Percentiles rank a stretch among this genome's conserved stretches.
Conservation (phyloP, 1,140 invertebrate genomes). For the Drosophila nigromelanica region DNA sequence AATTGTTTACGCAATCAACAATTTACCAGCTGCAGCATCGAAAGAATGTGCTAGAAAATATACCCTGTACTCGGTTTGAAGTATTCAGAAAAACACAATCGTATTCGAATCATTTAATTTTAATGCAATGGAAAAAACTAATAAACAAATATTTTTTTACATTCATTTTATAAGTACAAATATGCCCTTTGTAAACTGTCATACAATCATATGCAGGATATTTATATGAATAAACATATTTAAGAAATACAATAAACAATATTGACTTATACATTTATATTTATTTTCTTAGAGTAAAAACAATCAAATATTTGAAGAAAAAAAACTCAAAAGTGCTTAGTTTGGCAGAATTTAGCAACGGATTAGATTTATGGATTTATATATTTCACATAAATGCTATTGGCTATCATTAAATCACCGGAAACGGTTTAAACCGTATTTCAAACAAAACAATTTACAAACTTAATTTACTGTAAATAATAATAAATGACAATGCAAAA, state of each 20-base stretch:
- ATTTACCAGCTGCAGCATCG: slow-evolving; percentile 26
- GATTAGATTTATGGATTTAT: slow-evolving; percentile 1
- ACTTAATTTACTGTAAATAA: slow-evolving; percentile 10
- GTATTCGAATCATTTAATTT: too few relatives aligned
- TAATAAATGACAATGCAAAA: slow-evolving; percentile 8
- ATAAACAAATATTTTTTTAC: too few relatives aligned
- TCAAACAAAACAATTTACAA: slow-evolving; percentile 5
- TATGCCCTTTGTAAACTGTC: too few relatives aligned
- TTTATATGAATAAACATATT: too few relatives aligned
- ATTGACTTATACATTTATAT: not conserved
- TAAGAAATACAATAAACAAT: too few relatives aligned
- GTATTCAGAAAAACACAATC: not conserved
- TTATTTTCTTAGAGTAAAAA: not conserved
- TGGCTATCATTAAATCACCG: not conserved
- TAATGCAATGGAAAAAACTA: too few relatives aligned
- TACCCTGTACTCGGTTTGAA: not conserved
- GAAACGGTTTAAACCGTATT: not conserved
- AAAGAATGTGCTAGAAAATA: not conserved
- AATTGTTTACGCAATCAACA: slow-evolving; percentile 58
- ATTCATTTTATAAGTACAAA: too few relatives aligned
- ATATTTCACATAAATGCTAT: not conserved
- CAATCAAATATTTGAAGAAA: not conserved
- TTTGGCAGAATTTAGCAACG: not conserved
- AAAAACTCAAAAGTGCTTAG: not conserved
- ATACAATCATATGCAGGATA: too few relatives aligned